phyloP scores from a whole-genome alignment of 2,797 vertebrate species.

The Oryzias sinensis region DNA sequence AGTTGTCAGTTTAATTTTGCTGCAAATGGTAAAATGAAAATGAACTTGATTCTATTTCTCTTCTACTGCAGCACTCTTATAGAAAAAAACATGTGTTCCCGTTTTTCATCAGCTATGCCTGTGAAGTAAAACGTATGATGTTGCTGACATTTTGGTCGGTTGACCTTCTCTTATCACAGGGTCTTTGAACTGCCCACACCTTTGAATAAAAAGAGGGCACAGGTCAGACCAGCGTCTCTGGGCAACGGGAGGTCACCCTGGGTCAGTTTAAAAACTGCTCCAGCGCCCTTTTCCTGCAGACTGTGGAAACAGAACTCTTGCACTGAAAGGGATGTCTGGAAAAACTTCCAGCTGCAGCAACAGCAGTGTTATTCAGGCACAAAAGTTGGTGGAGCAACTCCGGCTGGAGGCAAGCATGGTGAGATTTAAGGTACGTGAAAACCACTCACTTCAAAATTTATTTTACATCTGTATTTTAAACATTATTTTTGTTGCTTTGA shows the following conservation, averaged over 20 bases:
- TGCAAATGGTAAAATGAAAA: too few species aligned
- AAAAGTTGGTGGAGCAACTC: conserved; percentile 82
- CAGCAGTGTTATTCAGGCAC: conserved; percentile 77
- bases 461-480: background rate
- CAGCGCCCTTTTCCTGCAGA: background rate
- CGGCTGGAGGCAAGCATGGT: conserved; percentile 79
- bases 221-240: conserved; percentile 41
- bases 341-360: conserved; percentile 70
- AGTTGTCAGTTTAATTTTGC: too few species aligned
- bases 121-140: conserved; percentile 54
- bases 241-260: conserved; percentile 4
- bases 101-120: conserved; percentile 30
- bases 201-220: conserved; percentile 32
- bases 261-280: conserved; percentile 13
- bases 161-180: conserved; percentile 75
- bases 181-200: conserved; percentile 60
- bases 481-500: background rate
- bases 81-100: conserved; percentile 1
- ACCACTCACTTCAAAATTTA: background rate
- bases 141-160: conserved; percentile 76
- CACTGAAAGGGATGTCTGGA: conserved; percentile 62
- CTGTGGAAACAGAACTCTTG: background rate
- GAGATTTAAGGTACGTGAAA: conserved; percentile 79
- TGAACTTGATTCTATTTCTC: too few species aligned
- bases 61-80: too few species aligned